phyloP scores from a whole-genome alignment of 2,797 vertebrate genomes.

The Falco cherrug region DNA sequence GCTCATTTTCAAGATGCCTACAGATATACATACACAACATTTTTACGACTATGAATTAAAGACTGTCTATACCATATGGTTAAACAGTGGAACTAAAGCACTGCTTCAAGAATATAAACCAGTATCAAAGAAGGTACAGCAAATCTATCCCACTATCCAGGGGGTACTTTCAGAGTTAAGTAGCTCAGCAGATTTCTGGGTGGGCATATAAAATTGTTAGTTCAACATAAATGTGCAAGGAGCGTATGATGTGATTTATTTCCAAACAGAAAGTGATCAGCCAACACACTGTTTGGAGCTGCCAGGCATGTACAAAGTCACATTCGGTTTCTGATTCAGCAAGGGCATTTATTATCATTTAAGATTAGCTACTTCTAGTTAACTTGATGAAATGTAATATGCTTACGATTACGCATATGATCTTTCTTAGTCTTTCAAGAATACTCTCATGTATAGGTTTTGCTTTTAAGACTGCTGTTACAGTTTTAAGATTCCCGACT shows the following conservation, averaged over 20 bases:
- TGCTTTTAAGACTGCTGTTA: not conserved
- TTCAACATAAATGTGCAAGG: not conserved
- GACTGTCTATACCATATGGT: not conserved
- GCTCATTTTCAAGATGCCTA: not conserved
- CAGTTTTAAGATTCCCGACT: not conserved
- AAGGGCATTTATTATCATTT: not conserved
- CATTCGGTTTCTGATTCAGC: not conserved
- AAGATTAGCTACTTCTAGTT: not conserved
- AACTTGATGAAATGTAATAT: not conserved
- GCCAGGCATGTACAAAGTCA: not conserved
- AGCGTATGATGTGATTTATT: not conserved
- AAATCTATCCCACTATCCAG: not conserved
- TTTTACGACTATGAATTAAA: not conserved
- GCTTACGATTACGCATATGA: not conserved
- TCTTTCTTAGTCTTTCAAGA: not conserved
- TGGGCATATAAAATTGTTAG: not conserved
- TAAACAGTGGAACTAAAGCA: not conserved
- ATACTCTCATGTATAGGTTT: not conserved
- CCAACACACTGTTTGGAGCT: not conserved
- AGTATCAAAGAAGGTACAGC: not conserved
- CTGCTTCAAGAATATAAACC: not conserved
- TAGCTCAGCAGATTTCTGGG: not conserved
- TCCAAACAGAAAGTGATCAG: not conserved
- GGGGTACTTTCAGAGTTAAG: not conserved
- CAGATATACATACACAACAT: not conserved